Evolutionary conservation across 2,888 invertebrate species (phyloP), one percentile per base, ranked within the genome.

Genomic region (Synanthedon tipuliformis): DNA sequence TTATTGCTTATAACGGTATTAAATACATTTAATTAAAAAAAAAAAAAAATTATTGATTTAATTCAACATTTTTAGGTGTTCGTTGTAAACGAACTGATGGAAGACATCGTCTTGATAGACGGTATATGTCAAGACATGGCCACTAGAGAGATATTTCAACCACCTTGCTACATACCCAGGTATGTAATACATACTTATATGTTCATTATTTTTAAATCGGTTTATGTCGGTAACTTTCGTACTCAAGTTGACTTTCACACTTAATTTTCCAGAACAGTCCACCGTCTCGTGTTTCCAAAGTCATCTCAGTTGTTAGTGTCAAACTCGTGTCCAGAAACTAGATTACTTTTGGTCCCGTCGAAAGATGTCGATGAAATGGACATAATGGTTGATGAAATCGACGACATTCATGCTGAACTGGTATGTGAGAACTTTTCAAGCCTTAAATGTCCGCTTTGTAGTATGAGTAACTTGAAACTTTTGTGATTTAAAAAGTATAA

Each of bases 81-180:
- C 60, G 80, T 82, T 0, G 84, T 89, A 0, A 88, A 88, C 50
- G 89, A 89, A 51, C 69, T 89, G 60, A 88, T 89, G 75, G 87
- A 88, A 59, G 90, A 90, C 57, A 86, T 90, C 13, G 75, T 90
- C 3, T 66, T 91, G 3, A 65, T 91, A 11, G 89, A 90, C 55
- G 91, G 91, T 0, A 63, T 85, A 23, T 89, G 88, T 13, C 83
- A 84, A 55, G 90, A 90, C 55, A 75, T 81, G 59, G 80, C 85
- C 3, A 89, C 89, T 0, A 77, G 82, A 41, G 88, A 89, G 53
- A 67, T 84, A n/a, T 90, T 88, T 59, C 78, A 78, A 50, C 90
- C 90, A 0, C 91, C 91, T 0, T 77, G 84, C 51, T 89, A 90
- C 55, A 85, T 91, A 60, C 90, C 90, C 0, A 84, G 88, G 88